phyloP scores from a whole-genome alignment of 2,888 invertebrate genomes.

The Apodemia zela region DNA sequence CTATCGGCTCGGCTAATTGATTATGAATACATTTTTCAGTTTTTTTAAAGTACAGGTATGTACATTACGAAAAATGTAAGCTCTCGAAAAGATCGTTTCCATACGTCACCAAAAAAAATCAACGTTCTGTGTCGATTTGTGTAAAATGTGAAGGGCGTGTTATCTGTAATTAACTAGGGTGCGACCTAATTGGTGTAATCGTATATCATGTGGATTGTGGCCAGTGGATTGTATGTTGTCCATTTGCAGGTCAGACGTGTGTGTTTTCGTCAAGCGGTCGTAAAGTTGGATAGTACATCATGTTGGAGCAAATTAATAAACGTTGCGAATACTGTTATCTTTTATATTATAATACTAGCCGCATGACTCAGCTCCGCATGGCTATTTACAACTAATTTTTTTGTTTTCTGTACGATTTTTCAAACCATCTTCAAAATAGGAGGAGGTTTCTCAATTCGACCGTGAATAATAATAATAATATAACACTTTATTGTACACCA shows the following conservation, averaged over 20 bases:
- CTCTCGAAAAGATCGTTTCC: no score
- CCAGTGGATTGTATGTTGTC: slow-evolving; percentile 7
- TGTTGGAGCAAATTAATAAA: background rate
- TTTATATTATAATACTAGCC: background rate
- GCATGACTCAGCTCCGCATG: no score
- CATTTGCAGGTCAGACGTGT: background rate
- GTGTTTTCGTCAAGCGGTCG: background rate
- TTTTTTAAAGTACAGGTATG: no score
- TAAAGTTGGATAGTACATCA: background rate
- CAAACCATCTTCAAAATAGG: no score
- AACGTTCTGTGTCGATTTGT: background rate
- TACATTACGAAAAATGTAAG: no score
- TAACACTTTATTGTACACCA: no score
- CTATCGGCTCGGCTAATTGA: no score
- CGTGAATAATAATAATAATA: no score
- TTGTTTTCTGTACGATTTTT: no score
- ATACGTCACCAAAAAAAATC: background rate
- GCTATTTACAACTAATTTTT: no score
- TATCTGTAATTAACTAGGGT: slow-evolving; percentile 55
- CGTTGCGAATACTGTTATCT: background rate
- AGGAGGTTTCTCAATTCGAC: no score
- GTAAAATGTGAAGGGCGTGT: background rate
- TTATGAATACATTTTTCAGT: no score
- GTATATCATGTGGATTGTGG: slow-evolving; percentile 35
- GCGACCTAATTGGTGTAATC: slow-evolving; percentile 61